phyloP scores from a whole-genome alignment of 2,888 invertebrate genomes.

The Macaria liturata region DNA sequence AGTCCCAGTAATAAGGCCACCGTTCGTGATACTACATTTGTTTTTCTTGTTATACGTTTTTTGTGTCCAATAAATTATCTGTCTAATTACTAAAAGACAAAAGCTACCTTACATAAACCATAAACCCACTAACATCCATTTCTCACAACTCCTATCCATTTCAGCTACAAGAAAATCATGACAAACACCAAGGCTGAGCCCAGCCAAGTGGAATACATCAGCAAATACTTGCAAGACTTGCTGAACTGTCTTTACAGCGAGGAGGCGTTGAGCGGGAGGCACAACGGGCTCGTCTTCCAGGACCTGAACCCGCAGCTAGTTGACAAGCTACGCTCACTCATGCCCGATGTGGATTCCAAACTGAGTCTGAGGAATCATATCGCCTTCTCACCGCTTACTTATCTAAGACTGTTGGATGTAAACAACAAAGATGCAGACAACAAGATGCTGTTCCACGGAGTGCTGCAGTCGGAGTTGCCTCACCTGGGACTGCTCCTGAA shows the following conservation, averaged over 20 bases:
- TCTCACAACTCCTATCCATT: background rate
- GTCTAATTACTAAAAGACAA: too few species aligned
- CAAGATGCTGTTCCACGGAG: slow-evolving; percentile 52
- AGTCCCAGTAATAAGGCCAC: too few species aligned
- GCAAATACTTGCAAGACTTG: slow-evolving; percentile 59
- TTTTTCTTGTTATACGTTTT: too few species aligned
- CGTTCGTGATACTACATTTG: too few species aligned
- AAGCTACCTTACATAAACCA: too few species aligned
- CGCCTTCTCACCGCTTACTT: slow-evolving; percentile 67
- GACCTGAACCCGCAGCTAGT: slow-evolving; percentile 58
- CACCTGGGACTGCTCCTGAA: slow-evolving; percentile 54
- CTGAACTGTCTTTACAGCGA: slow-evolving; percentile 66
- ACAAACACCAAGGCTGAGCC: slow-evolving; percentile 41
- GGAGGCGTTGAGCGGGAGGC: slow-evolving; percentile 47
- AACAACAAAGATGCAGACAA: slow-evolving; percentile 51
- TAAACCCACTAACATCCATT: too few species aligned
- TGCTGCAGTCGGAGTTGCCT: slow-evolving; percentile 53
- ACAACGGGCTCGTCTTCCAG: slow-evolving; percentile 57
- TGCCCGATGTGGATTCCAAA: slow-evolving; percentile 58
- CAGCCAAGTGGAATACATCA: slow-evolving; percentile 47
- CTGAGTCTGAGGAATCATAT: slow-evolving; percentile 64
- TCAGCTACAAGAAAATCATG: slow-evolving; percentile 64
- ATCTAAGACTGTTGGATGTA: slow-evolving; percentile 43
- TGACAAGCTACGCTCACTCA: slow-evolving; percentile 49
- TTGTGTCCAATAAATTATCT: too few species aligned